Evolutionary conservation across 2,797 vertebrate species (phyloP).

Genomic region (Chelmon rostratus): DNA sequence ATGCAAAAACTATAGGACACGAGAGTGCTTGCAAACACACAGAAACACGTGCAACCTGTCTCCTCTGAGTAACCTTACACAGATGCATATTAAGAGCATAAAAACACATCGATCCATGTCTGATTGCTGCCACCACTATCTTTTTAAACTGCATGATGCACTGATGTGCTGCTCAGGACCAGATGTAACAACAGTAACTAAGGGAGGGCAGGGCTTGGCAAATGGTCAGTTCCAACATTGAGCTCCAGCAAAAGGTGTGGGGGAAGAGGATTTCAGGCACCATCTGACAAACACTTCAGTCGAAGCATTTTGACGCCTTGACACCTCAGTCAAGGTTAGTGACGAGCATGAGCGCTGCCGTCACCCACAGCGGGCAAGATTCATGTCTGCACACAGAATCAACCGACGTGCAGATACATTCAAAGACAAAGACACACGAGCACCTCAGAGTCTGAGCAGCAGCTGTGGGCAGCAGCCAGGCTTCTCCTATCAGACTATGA

Average conservation of each 20-base stretch:
- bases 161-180: neutral
- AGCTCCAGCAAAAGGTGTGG: neutral
- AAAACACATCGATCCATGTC: neutral
- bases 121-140: neutral
- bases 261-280: constrained; percentile 1
- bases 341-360: constrained; percentile 37
- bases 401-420: constrained; percentile 1
- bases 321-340: constrained; percentile 51
- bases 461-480: constrained; percentile 38
- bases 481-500: constrained; percentile 55
- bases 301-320: constrained; percentile 22
- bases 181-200: too few species aligned
- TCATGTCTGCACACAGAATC: constrained; percentile 41
- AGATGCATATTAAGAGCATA: neutral
- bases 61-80: neutral
- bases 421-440: neutral
- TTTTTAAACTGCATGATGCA: neutral
- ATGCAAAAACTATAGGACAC: neutral
- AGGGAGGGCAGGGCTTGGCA: neutral
- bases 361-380: constrained; percentile 33
- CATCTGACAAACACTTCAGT: neutral
- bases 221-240: neutral
- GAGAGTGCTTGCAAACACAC: neutral
- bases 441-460: constrained; percentile 1
- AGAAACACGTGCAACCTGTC: neutral